Percentiles rank a stretch among this genome's conserved stretches.
Conservation (phyloP, 2,888 invertebrate genomes). For the Eupithecia subumbrata region DNA sequence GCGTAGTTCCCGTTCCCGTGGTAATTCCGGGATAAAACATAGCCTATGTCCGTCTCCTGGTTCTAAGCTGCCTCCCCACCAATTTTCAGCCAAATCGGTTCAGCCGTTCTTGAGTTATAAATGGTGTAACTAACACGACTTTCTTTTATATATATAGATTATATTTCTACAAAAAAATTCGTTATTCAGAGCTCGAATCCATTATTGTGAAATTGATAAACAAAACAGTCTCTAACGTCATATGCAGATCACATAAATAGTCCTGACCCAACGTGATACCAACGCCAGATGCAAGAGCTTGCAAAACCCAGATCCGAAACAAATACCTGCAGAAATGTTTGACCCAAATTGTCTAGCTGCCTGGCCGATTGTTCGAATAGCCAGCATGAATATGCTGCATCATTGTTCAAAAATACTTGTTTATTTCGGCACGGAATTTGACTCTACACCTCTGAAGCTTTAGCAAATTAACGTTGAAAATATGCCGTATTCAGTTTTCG, state of each 20-base stretch:
- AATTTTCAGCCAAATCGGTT: no score
- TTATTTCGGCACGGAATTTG: constrained; percentile 20
- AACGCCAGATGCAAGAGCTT: constrained; percentile 31
- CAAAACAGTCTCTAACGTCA: constrained; percentile 12
- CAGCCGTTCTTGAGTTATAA: no score
- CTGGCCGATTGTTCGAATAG: constrained; percentile 25
- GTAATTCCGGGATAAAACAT: no score
- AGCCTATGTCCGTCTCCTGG: no score
- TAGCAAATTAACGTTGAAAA: background rate
- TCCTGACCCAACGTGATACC: constrained; percentile 26
- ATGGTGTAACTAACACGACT: no score
- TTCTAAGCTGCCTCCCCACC: no score
- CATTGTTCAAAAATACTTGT: constrained; percentile 31
- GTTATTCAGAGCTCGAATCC: no score
- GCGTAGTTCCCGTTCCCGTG: no score
- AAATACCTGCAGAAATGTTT: constrained; percentile 35
- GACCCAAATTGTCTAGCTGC: constrained; percentile 30
- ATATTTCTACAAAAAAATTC: no score
- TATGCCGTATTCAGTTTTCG: background rate
- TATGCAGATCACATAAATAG: constrained; percentile 27
- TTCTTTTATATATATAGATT: no score
- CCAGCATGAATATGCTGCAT: constrained; percentile 24
- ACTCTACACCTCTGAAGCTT: constrained; percentile 3
- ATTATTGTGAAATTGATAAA: no score
- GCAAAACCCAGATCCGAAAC: constrained; percentile 34